A percentile compares a stretch with the other conserved stretches of the same genome.
Evolutionary conservation across 2,888 invertebrate genomes (phyloP).

Genomic region (Portevinia maculata): DNA sequence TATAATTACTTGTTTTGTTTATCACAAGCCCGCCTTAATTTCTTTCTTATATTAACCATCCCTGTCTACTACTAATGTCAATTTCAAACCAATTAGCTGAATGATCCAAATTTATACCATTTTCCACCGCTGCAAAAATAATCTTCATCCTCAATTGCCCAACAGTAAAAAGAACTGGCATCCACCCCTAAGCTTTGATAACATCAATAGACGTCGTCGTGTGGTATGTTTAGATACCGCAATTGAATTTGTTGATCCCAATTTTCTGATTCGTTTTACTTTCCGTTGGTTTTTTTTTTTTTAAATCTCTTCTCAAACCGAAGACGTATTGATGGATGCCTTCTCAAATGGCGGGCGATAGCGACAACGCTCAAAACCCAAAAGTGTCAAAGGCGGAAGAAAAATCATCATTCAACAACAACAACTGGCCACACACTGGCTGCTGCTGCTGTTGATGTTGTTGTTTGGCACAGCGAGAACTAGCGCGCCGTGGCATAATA

Average conservation of each 20-base stretch:
- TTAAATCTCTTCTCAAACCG: background rate
- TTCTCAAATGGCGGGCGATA: constrained; percentile 11
- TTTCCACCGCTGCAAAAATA: constrained; percentile 3
- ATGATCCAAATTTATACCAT: constrained; percentile 40
- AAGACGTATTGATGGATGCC: constrained; percentile 11
- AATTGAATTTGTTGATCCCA: constrained; percentile 6
- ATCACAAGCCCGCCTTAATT: background rate
- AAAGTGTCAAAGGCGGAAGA: constrained; percentile 69
- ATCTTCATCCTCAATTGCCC: background rate
- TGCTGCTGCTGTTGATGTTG: background rate
- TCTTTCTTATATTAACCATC: constrained; percentile 8
- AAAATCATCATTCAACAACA: constrained; percentile 40
- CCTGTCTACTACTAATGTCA: constrained; percentile 45
- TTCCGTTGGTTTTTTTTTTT: background rate
- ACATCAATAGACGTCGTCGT: constrained; percentile 61
- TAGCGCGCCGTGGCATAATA: constrained; percentile 5
- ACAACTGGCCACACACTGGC: constrained; percentile 38
- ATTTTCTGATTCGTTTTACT: constrained; percentile 7
- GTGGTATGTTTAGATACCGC: constrained; percentile 9
- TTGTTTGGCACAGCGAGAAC: constrained; percentile 13
- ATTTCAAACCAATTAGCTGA: constrained; percentile 53
- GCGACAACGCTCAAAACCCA: background rate
- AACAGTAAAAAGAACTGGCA: constrained; percentile 47
- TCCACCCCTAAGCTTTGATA: constrained; percentile 64
- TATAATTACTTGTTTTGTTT: no score